Percentiles rank a stretch among this genome's conserved stretches.
Conservation (phyloP, 2,113 vertebrate species). For the Aramus guarauna region DNA sequence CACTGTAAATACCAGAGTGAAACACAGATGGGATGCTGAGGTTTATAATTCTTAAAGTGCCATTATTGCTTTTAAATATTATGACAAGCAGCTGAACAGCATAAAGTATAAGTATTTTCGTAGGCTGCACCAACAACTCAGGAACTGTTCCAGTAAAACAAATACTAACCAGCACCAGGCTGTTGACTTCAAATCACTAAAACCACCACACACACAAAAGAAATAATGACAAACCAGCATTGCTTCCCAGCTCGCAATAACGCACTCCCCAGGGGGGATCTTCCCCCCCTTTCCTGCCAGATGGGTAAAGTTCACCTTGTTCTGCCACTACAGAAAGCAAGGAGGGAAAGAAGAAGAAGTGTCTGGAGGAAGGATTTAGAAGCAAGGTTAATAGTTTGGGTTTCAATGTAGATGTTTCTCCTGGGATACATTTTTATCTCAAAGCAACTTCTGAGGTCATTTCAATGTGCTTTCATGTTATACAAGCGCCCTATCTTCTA, state of each 20-base stretch:
- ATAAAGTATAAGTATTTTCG: not conserved
- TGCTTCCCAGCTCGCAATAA: not conserved
- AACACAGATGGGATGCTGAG: not conserved
- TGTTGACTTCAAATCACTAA: not conserved
- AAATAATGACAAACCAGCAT: not conserved
- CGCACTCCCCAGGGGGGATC: not conserved
- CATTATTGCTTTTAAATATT: not conserved
- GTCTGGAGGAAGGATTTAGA: not conserved
- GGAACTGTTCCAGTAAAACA: not conserved
- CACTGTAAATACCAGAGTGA: not conserved
- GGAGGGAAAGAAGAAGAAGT: not conserved
- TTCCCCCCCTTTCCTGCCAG: not conserved
- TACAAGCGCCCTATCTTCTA: not conserved
- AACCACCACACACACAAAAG: not conserved
- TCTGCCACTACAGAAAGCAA: not conserved
- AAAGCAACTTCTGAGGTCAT: not conserved
- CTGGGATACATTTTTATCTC: not conserved
- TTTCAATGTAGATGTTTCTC: not conserved
- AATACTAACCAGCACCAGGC: not conserved
- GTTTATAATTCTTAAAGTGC: not conserved
- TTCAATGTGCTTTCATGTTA: not conserved
- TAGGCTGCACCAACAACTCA: not conserved
- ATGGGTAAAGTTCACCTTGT: not conserved
- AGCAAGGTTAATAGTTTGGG: not conserved
- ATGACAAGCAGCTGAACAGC: not conserved